A percentile compares a stretch with the other conserved stretches of the same genome.
phyloP scores from a whole-genome alignment of 2,888 invertebrate species.

The Nymphalis urticae region DNA sequence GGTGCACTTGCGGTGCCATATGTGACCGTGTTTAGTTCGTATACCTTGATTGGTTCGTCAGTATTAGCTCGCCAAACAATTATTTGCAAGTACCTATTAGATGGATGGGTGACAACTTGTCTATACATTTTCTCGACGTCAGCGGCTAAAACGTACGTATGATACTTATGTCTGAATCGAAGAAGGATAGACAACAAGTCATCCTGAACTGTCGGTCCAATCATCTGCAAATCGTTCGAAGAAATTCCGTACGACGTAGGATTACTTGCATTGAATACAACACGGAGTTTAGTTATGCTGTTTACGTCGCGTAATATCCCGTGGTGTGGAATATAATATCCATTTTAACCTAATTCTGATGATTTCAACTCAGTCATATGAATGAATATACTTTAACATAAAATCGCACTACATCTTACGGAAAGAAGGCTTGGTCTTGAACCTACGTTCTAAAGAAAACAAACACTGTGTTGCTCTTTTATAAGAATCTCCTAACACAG shows the following conservation, averaged over 20 bases:
- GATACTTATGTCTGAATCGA: constrained; percentile 37
- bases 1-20: background rate
- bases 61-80: constrained; percentile 40
- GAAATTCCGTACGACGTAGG: constrained; percentile 31
- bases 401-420: background rate
- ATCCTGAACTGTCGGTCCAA: constrained; percentile 40
- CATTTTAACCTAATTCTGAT: background rate
- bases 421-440: background rate
- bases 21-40: constrained; percentile 28
- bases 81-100: constrained; percentile 27
- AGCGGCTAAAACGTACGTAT: constrained; percentile 34
- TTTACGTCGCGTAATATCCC: constrained; percentile 5
- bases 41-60: constrained; percentile 31
- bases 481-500: background rate
- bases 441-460: background rate
- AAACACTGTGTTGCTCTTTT: background rate
- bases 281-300: constrained; percentile 1
- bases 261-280: constrained; percentile 26
- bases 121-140: constrained; percentile 38
- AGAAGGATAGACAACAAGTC: constrained; percentile 42
- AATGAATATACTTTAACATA: background rate
- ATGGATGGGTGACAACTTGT: constrained; percentile 2
- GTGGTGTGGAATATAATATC: constrained; percentile 20
- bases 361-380: constrained; percentile 24
- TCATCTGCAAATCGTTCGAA: constrained; percentile 37